Base-by-base conservation (phyloP, 2,888 invertebrate species). In the Pegoplata infirma region DNA sequence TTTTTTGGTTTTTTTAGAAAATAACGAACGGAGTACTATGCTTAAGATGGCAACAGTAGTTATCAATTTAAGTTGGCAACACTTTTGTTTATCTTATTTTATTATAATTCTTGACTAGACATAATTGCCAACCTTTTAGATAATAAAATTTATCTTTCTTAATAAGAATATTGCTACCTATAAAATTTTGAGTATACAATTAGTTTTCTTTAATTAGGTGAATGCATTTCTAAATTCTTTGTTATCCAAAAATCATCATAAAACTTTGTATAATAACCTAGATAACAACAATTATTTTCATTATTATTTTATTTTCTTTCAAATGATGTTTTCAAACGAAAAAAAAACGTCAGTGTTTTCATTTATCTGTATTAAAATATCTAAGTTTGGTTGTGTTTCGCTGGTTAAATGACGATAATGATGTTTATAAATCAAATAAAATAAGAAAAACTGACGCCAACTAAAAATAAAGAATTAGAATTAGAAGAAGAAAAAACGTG, bases 371-470 rank as follows among this genome's bases (percentile, higher is more conserved):
- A 3, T 53, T 1, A 28, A 25, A 25, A 23, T 19, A 51, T 7
- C 3, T 5, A 53, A 53, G 25, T 14, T 25, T 53, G 25, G 53
- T 53, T 23, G 25, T n/a, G 32, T 32, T 28, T 2, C 8, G 47
- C 25, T 25, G 53, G 25, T 53, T 53, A 25, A 16, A 55, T 19
- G 10, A n/a, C 10, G 2, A 53, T 71, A n/a, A 53, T 14, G 25
- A 25, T 46, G 28, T 53, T 53, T 61, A 53, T 53, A 53, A 71
- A 46, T 61, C 46, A 71, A 46, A 46, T 49, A 46, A 67, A 16
- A 47, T n/a, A 68, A 63, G 25, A 40, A 64, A 56, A 73, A 49
- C 23, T 58, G 49, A 64, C 40, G 72, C 49, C 64, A 73, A 73
- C 49, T 73, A 53, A 61, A 61, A 7, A 69, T 25, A 46, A 44